Conservation (phyloP, 1,140 invertebrate genomes). For the Wiebesia pumilae region DNA sequence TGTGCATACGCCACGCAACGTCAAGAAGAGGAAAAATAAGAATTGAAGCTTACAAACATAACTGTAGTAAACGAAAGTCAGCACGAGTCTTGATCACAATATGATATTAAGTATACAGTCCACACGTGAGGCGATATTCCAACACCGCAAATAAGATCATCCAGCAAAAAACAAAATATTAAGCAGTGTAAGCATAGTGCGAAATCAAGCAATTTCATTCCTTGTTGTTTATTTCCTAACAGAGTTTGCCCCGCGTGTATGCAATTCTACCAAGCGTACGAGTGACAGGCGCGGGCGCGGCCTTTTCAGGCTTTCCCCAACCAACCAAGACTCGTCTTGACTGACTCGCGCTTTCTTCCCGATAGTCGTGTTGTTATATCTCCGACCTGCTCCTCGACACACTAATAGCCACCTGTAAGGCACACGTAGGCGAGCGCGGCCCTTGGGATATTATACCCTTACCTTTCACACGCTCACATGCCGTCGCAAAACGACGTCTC, state of each 20-base stretch:
- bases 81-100: neutral
- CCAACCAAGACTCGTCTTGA: neutral
- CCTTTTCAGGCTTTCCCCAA: neutral
- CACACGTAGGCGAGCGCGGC: slow-evolving; percentile 57
- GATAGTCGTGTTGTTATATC: neutral
- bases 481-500: neutral
- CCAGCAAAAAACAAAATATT: neutral
- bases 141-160: neutral
- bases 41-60: neutral
- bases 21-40: neutral
- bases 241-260: neutral
- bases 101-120: neutral
- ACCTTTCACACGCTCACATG: slow-evolving; percentile 26
- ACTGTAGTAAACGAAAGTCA: neutral
- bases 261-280: neutral
- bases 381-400: slow-evolving; percentile 63
- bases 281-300: slow-evolving; percentile 35
- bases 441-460: slow-evolving; percentile 57
- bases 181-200: neutral
- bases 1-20: neutral
- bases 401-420: slow-evolving; percentile 72
- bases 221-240: neutral
- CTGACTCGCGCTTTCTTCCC: neutral
- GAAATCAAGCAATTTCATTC: neutral
- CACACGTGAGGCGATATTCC: neutral